These are phyloP conservation scores for Rhinella marina DNA, from an alignment of 2,797 vertebrate species.

Conservation along the genomic window DNA sequence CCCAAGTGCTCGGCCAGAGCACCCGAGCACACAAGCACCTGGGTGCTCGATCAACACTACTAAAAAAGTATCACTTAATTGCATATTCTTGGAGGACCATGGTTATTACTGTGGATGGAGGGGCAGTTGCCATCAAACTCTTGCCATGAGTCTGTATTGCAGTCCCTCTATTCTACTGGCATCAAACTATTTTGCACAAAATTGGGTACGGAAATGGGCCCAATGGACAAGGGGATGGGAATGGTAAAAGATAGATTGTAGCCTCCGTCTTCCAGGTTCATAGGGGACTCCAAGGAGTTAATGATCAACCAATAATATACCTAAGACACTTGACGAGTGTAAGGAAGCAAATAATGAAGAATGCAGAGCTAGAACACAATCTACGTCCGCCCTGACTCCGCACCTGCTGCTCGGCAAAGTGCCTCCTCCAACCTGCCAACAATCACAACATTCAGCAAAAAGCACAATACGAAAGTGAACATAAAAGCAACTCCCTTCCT, in stretches of 20 bases:
- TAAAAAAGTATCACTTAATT: no score
- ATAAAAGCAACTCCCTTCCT: constrained; percentile 10
- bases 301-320: not conserved
- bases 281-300: not conserved
- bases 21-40: no score
- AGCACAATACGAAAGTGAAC: not conserved
- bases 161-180: no score
- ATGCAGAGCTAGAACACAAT: not conserved
- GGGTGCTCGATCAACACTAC: no score
- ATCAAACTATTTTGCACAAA: no score
- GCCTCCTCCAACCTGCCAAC: constrained; percentile 24
- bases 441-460: constrained; percentile 19
- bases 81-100: no score
- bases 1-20: no score
- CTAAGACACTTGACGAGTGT: not conserved
- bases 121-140: no score
- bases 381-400: not conserved
- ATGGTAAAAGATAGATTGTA: not conserved
- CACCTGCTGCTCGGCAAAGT: constrained; percentile 25
- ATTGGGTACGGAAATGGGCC: no score
- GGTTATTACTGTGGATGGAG: no score
- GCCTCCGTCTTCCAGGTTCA: not conserved
- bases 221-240: no score
- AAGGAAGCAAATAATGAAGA: not conserved
- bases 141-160: no score